A percentile compares a stretch with the other conserved stretches of the same genome.
Conservation (phyloP, 2,113 vertebrate genomes). For the Campylomormyrus tamandua region DNA sequence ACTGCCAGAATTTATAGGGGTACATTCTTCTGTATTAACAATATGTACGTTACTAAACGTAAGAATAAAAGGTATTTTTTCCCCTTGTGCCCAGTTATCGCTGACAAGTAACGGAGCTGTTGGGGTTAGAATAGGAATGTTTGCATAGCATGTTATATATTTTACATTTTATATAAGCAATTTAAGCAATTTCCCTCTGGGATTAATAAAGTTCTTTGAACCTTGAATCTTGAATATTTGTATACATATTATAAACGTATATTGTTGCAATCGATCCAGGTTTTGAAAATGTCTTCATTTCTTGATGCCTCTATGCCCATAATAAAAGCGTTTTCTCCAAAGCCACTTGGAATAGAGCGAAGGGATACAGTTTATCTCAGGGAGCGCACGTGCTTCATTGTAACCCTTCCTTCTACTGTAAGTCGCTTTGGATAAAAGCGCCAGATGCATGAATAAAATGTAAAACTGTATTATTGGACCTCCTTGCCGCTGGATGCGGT, state of each 20-base stretch:
- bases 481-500: background rate
- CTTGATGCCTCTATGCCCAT: too few species aligned
- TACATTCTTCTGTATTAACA: background rate
- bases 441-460: background rate
- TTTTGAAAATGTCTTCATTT: background rate
- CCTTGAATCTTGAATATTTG: too few species aligned
- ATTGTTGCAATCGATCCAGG: background rate
- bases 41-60: background rate
- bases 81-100: background rate
- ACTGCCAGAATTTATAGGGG: background rate
- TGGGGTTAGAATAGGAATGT: background rate
- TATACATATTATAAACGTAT: background rate
- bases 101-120: background rate
- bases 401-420: background rate
- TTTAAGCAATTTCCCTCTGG: too few species aligned
- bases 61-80: background rate
- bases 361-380: background rate
- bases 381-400: background rate
- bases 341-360: too few species aligned
- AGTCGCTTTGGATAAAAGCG: background rate
- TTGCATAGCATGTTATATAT: background rate
- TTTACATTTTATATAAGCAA: too few species aligned
- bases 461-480: background rate
- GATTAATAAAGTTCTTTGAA: too few species aligned
- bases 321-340: too few species aligned